Base-by-base conservation (phyloP, 2,113 vertebrate genomes). In the Menidia beryllina region DNA sequence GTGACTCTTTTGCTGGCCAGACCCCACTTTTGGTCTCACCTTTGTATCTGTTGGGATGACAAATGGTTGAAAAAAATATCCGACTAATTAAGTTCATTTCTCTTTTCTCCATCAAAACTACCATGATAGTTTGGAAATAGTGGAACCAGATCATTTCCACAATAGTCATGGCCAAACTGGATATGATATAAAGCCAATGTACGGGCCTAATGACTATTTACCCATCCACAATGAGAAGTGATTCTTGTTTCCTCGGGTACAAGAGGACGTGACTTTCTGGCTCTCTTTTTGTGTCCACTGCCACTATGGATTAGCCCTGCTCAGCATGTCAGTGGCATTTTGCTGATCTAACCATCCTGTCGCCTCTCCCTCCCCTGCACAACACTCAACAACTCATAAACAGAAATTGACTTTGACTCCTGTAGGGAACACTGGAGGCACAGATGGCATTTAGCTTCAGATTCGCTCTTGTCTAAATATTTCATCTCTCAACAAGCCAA, bases 401-500 rank as follows among this genome's bases (percentile, higher is more conserved):
- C 82, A 82, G 77, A 91, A 90, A 92, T 85, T 85, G 88, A 90
- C 86, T 89, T 85, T 57, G 75, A 80, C 81, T 90, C 86, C 88
- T 88, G 84, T 80, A 77, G 84, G 87, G 87, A 90, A 82, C 81
- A 86, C 86, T 84, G 76, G 77, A 79, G 83, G 87, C 83, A 81
- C 89, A 92, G 87, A 90, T 88, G 91, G 86, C 81, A 88, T 90
- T 88, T 86, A 85, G 81, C 83, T 79, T 90, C 83, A 78, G 60
- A 87, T 83, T 86, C 77, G 21, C 76, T 88, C 75, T 85, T 89
- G 87, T 90, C 83, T 90, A 88, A 88, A 92, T 91, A 90, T 92
- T 87, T 87, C 71, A 89, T 91, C 87, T 87, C 86, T 75, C 81
- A 86, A 85, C 88, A 85, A 87, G 81, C 71, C 83, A 84, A 87